A percentile compares a stretch with the other conserved stretches of the same genome.
Conservation (phyloP, 2,888 invertebrate species). For the Mayetiola destructor region DNA sequence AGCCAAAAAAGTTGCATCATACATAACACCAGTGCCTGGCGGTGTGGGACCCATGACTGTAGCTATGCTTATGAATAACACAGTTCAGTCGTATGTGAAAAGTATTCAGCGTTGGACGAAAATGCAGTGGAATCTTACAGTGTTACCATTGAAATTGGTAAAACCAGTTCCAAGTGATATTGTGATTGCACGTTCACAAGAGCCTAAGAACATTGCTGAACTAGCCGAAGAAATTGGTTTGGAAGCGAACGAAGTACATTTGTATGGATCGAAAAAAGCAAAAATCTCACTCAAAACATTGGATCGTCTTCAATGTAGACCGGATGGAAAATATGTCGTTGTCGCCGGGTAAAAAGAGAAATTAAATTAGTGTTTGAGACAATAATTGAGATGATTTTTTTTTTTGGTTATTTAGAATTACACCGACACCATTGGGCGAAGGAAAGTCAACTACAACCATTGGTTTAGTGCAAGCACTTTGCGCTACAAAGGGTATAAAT, state of each 20-base stretch:
- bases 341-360: conserved; percentile 65
- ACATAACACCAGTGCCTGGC: conserved; percentile 88
- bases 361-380: background rate
- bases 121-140: conserved; percentile 48
- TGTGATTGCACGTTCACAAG: conserved; percentile 72
- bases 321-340: conserved; percentile 82
- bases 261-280: conserved; percentile 88
- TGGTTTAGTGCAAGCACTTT: conserved; percentile 83
- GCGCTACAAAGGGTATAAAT: conserved; percentile 69
- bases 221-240: conserved; percentile 78
- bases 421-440: conserved; percentile 97
- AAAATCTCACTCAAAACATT: conserved; percentile 75
- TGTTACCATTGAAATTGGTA: conserved; percentile 47
- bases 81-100: conserved; percentile 65
- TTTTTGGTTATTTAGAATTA: conserved; percentile 49
- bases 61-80: conserved; percentile 93
- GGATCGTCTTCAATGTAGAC: conserved; percentile 51
- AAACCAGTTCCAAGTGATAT: conserved; percentile 89
- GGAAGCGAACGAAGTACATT: conserved; percentile 61
- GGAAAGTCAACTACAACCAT: conserved; percentile 94
- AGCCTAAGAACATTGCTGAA: conserved; percentile 64
- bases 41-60: conserved; percentile 99
- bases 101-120: conserved; percentile 43
- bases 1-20: conserved; percentile 64
- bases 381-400: conserved; percentile 3